Base-by-base conservation (phyloP, 2,113 vertebrate genomes). In the Tragelaphus scriptus region DNA sequence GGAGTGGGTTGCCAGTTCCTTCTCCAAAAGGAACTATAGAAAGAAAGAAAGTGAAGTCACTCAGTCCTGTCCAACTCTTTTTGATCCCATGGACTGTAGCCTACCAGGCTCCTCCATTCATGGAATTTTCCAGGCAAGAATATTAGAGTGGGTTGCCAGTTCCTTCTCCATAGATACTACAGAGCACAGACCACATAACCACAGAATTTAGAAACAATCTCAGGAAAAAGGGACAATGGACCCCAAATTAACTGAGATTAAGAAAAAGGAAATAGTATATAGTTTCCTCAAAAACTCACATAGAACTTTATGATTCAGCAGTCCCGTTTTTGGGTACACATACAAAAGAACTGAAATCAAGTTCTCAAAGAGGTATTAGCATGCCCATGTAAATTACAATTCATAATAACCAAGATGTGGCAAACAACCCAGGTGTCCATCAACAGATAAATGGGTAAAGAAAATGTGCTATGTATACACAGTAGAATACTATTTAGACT, bases 21-120 rank as follows among this genome's bases (percentile, higher is more conserved):
- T 40, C n/a, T 40, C 9, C 68, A 71, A 71, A 71, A 71, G n/a
- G 10, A 71, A 40, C n/a, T 36, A 71, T 36, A 71, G 68, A 71
- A 12, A 71, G 68, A 40, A 40, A 71, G 68, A 40, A 40, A 71
- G n/a, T 71, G 19, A 40, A 40, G n/a, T 71, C 19, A 36, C n/a
- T 71, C n/a, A 71, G 19, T 71, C 0, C 0, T 71, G n/a, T 40
- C 19, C 0, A 0, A 40, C n/a, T 40, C 68, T 71, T 10, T 71
- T n/a, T 0, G 10, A 40, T n/a, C n/a, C 19, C 1, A 71, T 6
- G 68, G 68, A 3, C n/a, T 71, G 10, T 23, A 71, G 1, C 19
- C 5, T 40, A 71, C 10, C 19, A 71, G n/a, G 19, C n/a, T 23
- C 68, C 68, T 71, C 19, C 68, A 71, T 23, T 11, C n/a, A 23